Evolutionary conservation across 1,140 invertebrate genomes (phyloP).

Genomic region (Venturia canescens): DNA sequence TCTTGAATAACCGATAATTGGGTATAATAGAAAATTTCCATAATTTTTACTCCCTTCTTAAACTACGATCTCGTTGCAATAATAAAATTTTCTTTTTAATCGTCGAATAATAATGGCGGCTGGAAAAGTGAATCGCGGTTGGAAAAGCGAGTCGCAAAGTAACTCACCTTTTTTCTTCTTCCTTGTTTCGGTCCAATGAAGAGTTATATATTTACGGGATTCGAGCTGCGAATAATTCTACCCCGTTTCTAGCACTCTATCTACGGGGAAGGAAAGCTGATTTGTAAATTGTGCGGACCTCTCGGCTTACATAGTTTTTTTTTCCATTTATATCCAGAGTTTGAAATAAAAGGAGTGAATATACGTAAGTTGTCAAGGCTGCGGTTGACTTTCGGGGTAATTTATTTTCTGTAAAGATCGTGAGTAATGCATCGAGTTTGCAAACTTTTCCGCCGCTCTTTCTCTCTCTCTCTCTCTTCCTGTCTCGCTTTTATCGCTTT

Average conservation of each 20-base stretch:
- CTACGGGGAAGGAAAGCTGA: neutral
- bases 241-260: constrained; percentile 7
- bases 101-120: constrained; percentile 4
- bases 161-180: neutral
- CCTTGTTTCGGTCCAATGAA: neutral
- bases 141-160: neutral
- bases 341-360: neutral
- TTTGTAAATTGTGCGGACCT: neutral
- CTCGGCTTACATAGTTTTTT: neutral
- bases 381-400: constrained; percentile 49
- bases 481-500: constrained; percentile 1
- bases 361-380: constrained; percentile 26
- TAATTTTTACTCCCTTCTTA: constrained; percentile 39
- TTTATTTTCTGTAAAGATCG: constrained; percentile 55
- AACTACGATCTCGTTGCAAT: constrained; percentile 17
- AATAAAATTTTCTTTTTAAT: constrained; percentile 35
- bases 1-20: constrained; percentile 40
- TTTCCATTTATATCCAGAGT: neutral
- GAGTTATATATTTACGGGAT: constrained; percentile 5
- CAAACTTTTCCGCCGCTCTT: neutral
- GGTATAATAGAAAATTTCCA: constrained; percentile 36
- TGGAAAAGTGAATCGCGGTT: neutral
- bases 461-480: neutral
- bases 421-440: constrained; percentile 51
- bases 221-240: constrained; percentile 13